Evolutionary conservation across 1,140 invertebrate species (phyloP).

Genomic region (Triops cancriformis): DNA sequence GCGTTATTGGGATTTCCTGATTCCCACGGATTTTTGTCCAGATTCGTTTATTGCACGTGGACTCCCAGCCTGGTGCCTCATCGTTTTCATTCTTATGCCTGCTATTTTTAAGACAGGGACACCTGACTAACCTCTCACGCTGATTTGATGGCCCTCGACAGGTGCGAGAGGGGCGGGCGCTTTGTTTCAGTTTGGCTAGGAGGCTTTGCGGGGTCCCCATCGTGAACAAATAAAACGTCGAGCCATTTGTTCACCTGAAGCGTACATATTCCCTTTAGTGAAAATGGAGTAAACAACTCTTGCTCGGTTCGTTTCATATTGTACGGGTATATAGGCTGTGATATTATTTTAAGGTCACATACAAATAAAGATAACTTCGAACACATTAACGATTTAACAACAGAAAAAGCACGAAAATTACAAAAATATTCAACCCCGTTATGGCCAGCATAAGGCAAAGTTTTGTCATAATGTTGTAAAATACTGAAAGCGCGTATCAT

Average conservation of each 20-base stretch:
- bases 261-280: background rate
- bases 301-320: background rate
- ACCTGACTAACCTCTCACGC: conserved; percentile 8
- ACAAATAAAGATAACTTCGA: background rate
- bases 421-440: too few relatives aligned
- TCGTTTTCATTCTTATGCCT: background rate
- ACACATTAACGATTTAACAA: background rate
- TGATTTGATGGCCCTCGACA: conserved; percentile 7
- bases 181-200: background rate
- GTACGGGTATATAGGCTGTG: background rate
- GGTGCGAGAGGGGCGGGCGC: background rate
- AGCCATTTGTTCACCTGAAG: conserved; percentile 4
- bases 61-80: background rate
- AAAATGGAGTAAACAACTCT: background rate
- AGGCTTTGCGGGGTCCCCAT: background rate
- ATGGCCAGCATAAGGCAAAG: too few relatives aligned
- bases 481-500: too few relatives aligned
- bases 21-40: background rate
- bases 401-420: too few relatives aligned
- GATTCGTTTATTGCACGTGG: background rate
- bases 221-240: background rate
- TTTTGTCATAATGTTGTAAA: too few relatives aligned
- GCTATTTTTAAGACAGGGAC: background rate
- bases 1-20: background rate
- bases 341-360: background rate